Percentiles rank a stretch among this genome's conserved stretches.
Evolutionary conservation across 92 coral and sea anemone genomes (phyloP).

Genomic region (Umimayanthus kanabou): DNA sequence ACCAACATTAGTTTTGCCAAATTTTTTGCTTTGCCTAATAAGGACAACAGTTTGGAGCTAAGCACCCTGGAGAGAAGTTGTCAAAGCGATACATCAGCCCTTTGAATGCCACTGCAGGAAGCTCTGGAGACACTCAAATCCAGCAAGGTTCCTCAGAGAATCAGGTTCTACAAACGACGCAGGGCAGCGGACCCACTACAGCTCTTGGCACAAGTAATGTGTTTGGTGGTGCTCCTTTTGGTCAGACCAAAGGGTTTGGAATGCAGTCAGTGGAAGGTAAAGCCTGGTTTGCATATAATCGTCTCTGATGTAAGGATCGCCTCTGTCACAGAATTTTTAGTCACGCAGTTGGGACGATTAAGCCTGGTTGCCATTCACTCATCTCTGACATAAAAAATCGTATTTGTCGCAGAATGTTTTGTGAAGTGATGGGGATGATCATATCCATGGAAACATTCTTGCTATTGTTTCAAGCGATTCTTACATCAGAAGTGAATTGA

Average conservation of each 20-base stretch:
- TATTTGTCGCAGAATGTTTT: too few relatives aligned
- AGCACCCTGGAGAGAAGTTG: not conserved
- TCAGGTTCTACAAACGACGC: not conserved
- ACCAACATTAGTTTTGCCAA: too few relatives aligned
- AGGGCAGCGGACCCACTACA: not conserved
- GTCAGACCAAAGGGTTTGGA: conserved; percentile 21
- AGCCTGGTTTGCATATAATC: too few relatives aligned
- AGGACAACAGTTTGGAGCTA: conserved; percentile 21
- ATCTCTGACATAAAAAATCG: too few relatives aligned
- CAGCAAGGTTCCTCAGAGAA: not conserved
- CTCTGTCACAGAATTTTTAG: too few relatives aligned
- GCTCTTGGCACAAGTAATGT: not conserved
- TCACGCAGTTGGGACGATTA: too few relatives aligned
- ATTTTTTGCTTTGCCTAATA: not conserved
- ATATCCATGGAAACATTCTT: too few relatives aligned
- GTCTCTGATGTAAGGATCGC: too few relatives aligned
- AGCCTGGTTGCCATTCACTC: too few relatives aligned
- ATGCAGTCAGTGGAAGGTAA: not conserved
- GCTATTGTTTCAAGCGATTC: too few relatives aligned
- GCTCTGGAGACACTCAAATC: not conserved
- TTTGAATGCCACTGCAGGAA: not conserved
- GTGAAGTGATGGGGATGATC: too few relatives aligned
- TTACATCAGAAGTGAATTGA: too few relatives aligned
- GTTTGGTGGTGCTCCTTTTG: not conserved
- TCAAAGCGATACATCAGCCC: conserved; percentile 33